Percentiles rank a stretch among this genome's conserved stretches.
Conservation (phyloP, 2,113 vertebrate genomes). For the Furnarius figulus region DNA sequence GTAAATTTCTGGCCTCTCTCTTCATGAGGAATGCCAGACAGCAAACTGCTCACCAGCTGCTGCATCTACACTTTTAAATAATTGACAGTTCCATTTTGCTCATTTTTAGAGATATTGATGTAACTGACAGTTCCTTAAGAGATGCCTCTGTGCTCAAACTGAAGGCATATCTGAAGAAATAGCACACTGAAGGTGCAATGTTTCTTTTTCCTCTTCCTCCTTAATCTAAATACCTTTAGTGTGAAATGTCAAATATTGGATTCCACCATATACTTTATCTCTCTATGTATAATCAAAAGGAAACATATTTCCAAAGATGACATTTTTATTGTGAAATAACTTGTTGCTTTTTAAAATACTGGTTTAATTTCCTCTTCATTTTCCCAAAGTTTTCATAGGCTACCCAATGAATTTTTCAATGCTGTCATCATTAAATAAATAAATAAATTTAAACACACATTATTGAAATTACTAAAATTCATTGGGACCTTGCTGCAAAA, state of each 20-base stretch:
- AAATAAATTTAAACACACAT: background rate
- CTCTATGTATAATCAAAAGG: background rate
- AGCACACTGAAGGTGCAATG: background rate
- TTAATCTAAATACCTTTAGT: background rate
- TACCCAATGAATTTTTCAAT: background rate
- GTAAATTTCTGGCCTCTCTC: background rate
- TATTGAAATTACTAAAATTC: background rate
- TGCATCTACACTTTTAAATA: constrained; percentile 24
- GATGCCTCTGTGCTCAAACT: background rate
- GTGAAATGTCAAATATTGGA: background rate
- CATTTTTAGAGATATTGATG: constrained; percentile 12
- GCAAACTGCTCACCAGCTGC: constrained; percentile 24
- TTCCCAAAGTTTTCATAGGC: background rate
- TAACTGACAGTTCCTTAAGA: background rate
- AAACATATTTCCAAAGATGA: background rate
- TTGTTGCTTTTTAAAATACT: background rate
- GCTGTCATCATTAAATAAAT: background rate
- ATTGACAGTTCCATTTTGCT: constrained; percentile 5
- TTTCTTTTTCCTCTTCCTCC: background rate
- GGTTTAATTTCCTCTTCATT: background rate
- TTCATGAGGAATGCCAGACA: background rate
- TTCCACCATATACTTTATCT: background rate
- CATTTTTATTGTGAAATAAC: constrained; percentile 7
- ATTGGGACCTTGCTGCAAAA: background rate
- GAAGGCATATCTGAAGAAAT: background rate